Conservation (phyloP, 1,140 invertebrate species). For the Solen grandis region DNA sequence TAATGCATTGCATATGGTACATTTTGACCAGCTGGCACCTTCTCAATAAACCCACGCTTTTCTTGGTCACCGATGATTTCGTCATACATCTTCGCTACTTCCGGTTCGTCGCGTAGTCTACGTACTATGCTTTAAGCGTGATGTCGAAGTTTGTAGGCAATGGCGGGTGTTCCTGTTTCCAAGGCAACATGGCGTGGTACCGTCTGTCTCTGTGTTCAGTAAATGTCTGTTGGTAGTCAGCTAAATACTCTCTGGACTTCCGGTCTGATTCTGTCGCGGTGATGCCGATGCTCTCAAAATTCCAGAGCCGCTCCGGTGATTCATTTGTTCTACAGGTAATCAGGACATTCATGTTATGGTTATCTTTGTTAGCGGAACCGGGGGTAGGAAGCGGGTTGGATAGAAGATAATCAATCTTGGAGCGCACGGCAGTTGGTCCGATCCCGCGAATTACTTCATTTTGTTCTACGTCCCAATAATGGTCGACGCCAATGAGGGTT, state of each 20-base stretch:
- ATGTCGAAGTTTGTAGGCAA: conserved; percentile 39
- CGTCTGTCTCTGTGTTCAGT: neutral
- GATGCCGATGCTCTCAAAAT: conserved; percentile 34
- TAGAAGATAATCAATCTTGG: no score
- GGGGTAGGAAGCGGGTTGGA: no score
- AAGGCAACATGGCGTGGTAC: no score
- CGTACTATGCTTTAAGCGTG: conserved; percentile 6
- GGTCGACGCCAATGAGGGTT: no score
- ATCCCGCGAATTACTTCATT: neutral
- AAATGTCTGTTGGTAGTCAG: no score
- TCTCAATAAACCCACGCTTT: conserved; percentile 36
- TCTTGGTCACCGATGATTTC: no score
- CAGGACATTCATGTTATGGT: conserved; percentile 11
- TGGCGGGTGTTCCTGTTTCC: no score
- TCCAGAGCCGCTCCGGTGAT: conserved; percentile 37
- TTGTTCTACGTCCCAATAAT: no score
- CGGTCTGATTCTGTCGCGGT: conserved; percentile 15
- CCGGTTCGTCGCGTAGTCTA: conserved; percentile 19
- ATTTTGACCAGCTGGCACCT: neutral
- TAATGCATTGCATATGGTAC: neutral
- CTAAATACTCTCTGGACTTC: neutral
- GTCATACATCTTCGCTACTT: conserved; percentile 15
- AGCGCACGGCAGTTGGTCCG: conserved; percentile 26
- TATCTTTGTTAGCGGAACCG: no score
- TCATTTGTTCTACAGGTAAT: neutral